Conservation (phyloP, 2,888 invertebrate genomes). For the Sarcophaga caerulescens region DNA sequence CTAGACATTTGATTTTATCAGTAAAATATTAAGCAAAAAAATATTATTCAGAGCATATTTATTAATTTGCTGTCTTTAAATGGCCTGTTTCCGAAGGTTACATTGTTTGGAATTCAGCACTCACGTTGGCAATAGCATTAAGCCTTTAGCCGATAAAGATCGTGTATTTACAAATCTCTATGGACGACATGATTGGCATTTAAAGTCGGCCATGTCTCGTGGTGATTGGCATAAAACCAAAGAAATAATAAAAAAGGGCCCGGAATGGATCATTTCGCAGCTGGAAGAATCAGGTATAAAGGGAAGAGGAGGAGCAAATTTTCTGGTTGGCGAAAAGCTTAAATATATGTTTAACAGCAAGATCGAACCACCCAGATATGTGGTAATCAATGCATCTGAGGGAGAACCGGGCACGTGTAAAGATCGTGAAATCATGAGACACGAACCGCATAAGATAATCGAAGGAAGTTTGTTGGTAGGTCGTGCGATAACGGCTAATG, state of each 20-base stretch:
- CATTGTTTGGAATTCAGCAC: background rate
- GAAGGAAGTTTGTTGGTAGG: slow-evolving; percentile 98
- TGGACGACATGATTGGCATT: slow-evolving; percentile 97
- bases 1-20: no score
- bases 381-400: slow-evolving; percentile 99
- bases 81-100: slow-evolving; percentile 37
- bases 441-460: slow-evolving; percentile 97
- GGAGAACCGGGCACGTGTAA: slow-evolving; percentile 97
- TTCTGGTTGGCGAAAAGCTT: slow-evolving; percentile 99
- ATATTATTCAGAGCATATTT: no score
- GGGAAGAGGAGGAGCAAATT: slow-evolving; percentile 98
- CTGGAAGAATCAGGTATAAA: slow-evolving; percentile 95
- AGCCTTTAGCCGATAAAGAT: slow-evolving; percentile 93
- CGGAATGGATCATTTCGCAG: slow-evolving; percentile 98
- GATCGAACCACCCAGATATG: slow-evolving; percentile 95
- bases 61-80: background rate
- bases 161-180: slow-evolving; percentile 98
- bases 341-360: slow-evolving; percentile 98
- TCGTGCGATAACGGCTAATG: slow-evolving; percentile 95
- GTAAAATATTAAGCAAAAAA: no score
- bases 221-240: slow-evolving; percentile 99
- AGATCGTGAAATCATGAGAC: slow-evolving; percentile 98
- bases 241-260: slow-evolving; percentile 94
- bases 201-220: slow-evolving; percentile 93
- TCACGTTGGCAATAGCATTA: slow-evolving; percentile 82